Percentiles rank a stretch among this genome's conserved stretches.
Evolutionary conservation across 2,113 vertebrate species (phyloP).

Genomic region (Percopsis transmontana): DNA sequence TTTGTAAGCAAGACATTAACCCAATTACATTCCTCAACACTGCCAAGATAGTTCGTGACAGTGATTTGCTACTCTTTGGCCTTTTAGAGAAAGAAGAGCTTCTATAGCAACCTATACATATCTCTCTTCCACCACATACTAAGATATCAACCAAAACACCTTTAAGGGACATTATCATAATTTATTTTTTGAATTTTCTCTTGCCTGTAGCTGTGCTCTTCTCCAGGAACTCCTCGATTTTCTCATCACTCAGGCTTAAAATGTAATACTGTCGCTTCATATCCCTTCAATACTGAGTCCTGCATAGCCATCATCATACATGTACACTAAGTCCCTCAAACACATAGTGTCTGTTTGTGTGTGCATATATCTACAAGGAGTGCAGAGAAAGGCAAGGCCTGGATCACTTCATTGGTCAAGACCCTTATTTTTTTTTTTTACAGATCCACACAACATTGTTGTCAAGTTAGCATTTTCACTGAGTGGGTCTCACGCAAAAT

Average conservation of each 20-base stretch:
- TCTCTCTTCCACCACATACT: not conserved
- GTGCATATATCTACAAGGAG: constrained; percentile 27
- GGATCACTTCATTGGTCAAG: not conserved
- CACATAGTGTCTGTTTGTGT: not conserved
- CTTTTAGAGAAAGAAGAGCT: constrained; percentile 22
- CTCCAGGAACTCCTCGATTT: not conserved
- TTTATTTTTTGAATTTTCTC: not conserved
- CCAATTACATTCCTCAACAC: not conserved
- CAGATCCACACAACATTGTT: not conserved
- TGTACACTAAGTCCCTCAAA: constrained; percentile 6
- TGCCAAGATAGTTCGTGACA: not conserved
- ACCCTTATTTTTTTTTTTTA: not conserved
- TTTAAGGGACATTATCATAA: constrained; percentile 1
- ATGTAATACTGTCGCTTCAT: constrained; percentile 61
- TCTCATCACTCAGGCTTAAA: constrained; percentile 2
- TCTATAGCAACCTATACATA: not conserved
- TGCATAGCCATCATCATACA: not conserved
- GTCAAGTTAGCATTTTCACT: not conserved
- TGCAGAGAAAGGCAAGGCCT: constrained; percentile 21
- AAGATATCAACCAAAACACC: constrained; percentile 13
- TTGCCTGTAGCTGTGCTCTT: constrained; percentile 3
- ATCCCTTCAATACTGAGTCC: constrained; percentile 7
- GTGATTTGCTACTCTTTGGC: constrained; percentile 57
- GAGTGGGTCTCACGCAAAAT: constrained; percentile 40
- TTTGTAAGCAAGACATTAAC: constrained; percentile 38